Conservation (phyloP, 1,140 invertebrate species). For the Physella acuta region DNA sequence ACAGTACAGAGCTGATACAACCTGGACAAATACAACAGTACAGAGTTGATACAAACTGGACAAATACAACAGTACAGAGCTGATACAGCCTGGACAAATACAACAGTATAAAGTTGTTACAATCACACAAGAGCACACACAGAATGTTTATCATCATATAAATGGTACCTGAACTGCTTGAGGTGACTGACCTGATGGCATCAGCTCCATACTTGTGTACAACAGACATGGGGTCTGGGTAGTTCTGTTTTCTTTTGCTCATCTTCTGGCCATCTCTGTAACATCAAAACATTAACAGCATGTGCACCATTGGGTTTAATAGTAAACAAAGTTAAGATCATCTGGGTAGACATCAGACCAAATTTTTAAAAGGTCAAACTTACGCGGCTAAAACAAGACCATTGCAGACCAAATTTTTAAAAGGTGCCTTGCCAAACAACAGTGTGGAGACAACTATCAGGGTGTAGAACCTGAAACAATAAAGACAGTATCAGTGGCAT, state of each 20-base stretch:
- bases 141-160: neutral
- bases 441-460: conserved; percentile 93
- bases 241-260: conserved; percentile 99
- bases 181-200: conserved; percentile 73
- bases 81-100: no score
- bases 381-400: conserved; percentile 84
- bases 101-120: no score
- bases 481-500: no score
- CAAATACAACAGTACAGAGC: no score
- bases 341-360: no score
- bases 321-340: no score
- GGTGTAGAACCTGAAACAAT: conserved; percentile 82
- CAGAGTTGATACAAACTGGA: no score
- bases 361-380: no score
- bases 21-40: no score
- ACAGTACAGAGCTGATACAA: no score
- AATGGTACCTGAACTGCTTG: no score
- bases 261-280: conserved; percentile 94
- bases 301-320: no score
- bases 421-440: conserved; percentile 94
- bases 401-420: conserved; percentile 96
- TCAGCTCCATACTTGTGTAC: conserved; percentile 95
- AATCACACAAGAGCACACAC: neutral
- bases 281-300: conserved; percentile 21
- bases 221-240: conserved; percentile 92